Percentiles rank a stretch among this genome's conserved stretches.
phyloP scores from a whole-genome alignment of 2,797 vertebrate genomes.

The Lithobates sylvaticus region DNA sequence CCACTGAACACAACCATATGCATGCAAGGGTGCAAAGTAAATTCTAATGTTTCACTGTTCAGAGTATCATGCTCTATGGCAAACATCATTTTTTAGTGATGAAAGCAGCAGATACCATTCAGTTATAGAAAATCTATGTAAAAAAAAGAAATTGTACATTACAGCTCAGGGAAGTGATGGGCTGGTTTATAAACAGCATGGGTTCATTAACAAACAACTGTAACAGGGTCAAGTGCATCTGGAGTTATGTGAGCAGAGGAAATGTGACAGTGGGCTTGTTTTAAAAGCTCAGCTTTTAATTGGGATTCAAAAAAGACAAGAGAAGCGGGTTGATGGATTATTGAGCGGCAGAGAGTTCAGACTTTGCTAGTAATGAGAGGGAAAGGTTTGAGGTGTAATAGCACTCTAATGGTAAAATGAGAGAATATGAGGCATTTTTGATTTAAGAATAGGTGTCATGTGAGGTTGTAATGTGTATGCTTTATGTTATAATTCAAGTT shows the following conservation, averaged over 20 bases:
- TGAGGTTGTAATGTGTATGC: constrained; percentile 1
- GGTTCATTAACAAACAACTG: constrained; percentile 38
- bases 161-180: not conserved
- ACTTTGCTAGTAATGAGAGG: constrained; percentile 19
- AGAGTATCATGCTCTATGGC: not conserved
- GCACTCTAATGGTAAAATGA: constrained; percentile 9
- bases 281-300: constrained; percentile 4
- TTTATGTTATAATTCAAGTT: too few species aligned
- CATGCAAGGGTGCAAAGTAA: not conserved
- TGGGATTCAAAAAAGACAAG: constrained; percentile 3
- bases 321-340: constrained; percentile 28
- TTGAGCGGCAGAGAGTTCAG: constrained; percentile 35
- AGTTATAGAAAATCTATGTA: not conserved
- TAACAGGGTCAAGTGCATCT: constrained; percentile 26
- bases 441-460: constrained; percentile 10
- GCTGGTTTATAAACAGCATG: not conserved
- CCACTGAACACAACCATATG: too few species aligned
- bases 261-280: not conserved
- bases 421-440: not conserved
- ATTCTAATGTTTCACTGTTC: not conserved
- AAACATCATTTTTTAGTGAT: not conserved
- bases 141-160: not conserved
- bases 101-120: not conserved
- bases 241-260: constrained; percentile 20
- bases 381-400: constrained; percentile 18